phyloP scores from a whole-genome alignment of 2,113 vertebrate genomes.

The Psilopsiagon aurifrons region DNA sequence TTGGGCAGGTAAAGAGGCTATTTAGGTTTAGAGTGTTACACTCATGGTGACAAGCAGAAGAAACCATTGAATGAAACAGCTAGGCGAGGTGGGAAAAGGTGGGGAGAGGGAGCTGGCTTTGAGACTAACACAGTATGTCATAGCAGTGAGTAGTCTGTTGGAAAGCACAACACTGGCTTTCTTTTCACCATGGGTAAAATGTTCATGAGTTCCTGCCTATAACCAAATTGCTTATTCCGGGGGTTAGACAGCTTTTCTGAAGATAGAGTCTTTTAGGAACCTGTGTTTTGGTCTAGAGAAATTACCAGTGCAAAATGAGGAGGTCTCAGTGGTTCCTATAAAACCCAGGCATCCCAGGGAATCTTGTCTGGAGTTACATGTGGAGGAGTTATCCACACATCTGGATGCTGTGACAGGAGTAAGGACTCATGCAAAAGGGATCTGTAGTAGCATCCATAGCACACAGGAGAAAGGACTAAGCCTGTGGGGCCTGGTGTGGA shows the following conservation, averaged over 20 bases:
- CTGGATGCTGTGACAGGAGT: rapidly evolving
- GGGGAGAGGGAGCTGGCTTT: background rate
- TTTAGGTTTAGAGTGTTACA: background rate
- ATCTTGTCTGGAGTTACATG: background rate
- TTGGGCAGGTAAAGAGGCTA: background rate
- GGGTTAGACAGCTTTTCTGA: background rate
- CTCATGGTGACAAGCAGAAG: background rate
- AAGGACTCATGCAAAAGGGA: background rate
- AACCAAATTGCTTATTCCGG: background rate
- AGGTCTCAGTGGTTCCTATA: background rate
- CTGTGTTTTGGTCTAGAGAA: background rate
- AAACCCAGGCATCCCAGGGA: background rate
- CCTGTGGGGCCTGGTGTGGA: background rate
- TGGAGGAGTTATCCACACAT: background rate
- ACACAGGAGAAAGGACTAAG: background rate
- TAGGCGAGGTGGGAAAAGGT: background rate
- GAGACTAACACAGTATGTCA: background rate
- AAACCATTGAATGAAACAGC: background rate
- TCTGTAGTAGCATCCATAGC: rapidly evolving
- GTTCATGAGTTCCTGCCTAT: background rate
- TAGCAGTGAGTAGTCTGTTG: background rate
- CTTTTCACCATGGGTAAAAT: background rate
- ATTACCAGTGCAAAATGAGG: background rate
- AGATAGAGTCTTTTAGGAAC: background rate
- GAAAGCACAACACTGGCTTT: background rate